Conservation (phyloP, 92 coral and sea anemone species). For the Epizoanthus ramosus region DNA sequence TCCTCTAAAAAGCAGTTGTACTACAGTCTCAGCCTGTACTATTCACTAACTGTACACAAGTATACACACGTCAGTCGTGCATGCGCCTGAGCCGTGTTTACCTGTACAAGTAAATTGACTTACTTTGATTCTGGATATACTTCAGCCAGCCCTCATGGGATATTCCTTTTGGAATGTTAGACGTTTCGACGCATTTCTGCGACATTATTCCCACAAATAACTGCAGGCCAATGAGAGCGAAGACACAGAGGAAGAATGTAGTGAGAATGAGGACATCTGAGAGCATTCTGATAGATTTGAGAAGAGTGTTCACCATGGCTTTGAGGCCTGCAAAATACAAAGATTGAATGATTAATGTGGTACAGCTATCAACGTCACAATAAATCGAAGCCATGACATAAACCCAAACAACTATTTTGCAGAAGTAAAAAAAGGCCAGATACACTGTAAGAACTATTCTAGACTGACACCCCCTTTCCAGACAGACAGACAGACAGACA, state of each 20-base stretch:
- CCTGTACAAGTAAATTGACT: conserved; percentile 13
- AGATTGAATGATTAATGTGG: background rate
- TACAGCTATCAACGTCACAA: no score
- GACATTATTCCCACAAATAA: conserved; percentile 89
- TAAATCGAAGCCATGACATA: no score
- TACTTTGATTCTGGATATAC: conserved; percentile 58
- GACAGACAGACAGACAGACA: no score
- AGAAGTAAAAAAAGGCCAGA: no score
- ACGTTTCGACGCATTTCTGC: conserved; percentile 72
- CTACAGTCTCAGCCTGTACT: no score
- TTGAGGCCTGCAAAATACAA: conserved; percentile 78
- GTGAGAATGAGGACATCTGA: conserved; percentile 98
- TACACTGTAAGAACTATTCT: no score
- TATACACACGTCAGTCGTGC: no score
- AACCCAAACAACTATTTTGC: no score
- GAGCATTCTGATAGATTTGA: conserved; percentile 98
- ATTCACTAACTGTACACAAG: no score
- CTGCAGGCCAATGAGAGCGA: conserved; percentile 98
- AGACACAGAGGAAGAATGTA: conserved; percentile 93
- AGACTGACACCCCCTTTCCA: no score
- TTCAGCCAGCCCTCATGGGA: conserved; percentile 22
- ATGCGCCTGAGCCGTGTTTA: no score
- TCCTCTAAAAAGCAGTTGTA: no score
- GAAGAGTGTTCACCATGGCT: conserved; percentile 99
- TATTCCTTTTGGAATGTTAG: conserved; percentile 54